phyloP scores from a whole-genome alignment of 2,888 invertebrate genomes.

The Agrotis exclamationis region DNA sequence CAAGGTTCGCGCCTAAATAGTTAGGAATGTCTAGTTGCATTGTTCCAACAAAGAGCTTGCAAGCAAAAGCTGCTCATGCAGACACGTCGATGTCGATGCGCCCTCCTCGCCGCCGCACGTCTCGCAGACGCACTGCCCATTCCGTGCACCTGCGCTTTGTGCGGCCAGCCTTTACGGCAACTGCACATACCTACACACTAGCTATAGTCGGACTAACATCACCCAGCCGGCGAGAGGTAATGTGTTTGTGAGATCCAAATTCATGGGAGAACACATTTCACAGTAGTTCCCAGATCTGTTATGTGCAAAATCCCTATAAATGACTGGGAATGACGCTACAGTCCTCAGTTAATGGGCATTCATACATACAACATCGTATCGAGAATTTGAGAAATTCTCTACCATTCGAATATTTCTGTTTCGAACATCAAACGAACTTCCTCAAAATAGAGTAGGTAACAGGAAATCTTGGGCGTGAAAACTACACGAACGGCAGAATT shows the following conservation, averaged over 20 bases:
- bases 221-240: slow-evolving; percentile 31
- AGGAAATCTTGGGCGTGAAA: slow-evolving; percentile 24
- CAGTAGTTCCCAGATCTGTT: background rate
- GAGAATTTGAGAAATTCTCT: background rate
- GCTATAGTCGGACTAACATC: slow-evolving; percentile 20
- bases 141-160: slow-evolving; percentile 55
- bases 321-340: background rate
- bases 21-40: slow-evolving; percentile 17
- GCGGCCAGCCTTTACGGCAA: slow-evolving; percentile 46
- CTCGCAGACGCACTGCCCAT: slow-evolving; percentile 50
- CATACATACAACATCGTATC: background rate
- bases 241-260: slow-evolving; percentile 31
- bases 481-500: slow-evolving; percentile 26
- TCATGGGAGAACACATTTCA: slow-evolving; percentile 14
- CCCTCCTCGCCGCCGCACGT: slow-evolving; percentile 41
- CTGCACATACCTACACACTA: slow-evolving; percentile 29
- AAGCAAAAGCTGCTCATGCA: slow-evolving; percentile 33
- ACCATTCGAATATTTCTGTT: background rate
- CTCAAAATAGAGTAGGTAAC: slow-evolving; percentile 20
- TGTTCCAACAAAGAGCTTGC: slow-evolving; percentile 32
- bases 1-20: slow-evolving; percentile 6
- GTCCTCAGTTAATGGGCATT: background rate
- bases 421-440: background rate
- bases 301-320: background rate
- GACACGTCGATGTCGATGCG: slow-evolving; percentile 47